A percentile compares a stretch with the other conserved stretches of the same genome.
Conservation (phyloP, 2,888 invertebrate species). For the Trilocha varians region DNA sequence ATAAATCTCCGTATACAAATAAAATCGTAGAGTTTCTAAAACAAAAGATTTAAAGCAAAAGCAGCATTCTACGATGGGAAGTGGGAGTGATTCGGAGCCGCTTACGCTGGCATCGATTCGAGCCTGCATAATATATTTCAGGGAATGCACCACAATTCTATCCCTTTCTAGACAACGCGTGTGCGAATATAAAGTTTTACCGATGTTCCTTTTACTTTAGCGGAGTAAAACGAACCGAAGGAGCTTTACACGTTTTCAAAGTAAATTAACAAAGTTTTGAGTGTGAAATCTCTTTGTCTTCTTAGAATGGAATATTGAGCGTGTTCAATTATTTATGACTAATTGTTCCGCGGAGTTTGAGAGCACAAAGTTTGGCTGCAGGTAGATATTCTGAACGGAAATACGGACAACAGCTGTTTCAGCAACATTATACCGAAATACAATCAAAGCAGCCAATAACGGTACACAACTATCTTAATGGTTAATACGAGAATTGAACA, state of each 20-base stretch:
- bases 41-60: constrained; percentile 51
- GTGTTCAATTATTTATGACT: constrained; percentile 61
- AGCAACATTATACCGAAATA: constrained; percentile 2
- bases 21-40: constrained; percentile 50
- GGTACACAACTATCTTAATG: no score
- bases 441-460: constrained; percentile 5
- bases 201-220: constrained; percentile 60
- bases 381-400: constrained; percentile 12
- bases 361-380: constrained; percentile 33
- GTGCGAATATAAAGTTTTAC: constrained; percentile 63
- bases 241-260: constrained; percentile 51
- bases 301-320: constrained; percentile 55
- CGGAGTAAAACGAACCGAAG: constrained; percentile 53
- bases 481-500: no score
- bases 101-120: constrained; percentile 52
- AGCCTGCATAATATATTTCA: constrained; percentile 70
- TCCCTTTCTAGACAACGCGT: constrained; percentile 70
- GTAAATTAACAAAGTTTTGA: constrained; percentile 66
- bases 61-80: constrained; percentile 42
- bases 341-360: constrained; percentile 47
- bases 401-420: constrained; percentile 2
- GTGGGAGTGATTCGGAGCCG: constrained; percentile 59
- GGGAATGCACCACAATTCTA: constrained; percentile 70
- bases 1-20: no score
- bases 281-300: constrained; percentile 60